These are phyloP conservation scores for Lineus longissimus DNA, from an alignment of 1,140 invertebrate species.

Conservation along the genomic window DNA sequence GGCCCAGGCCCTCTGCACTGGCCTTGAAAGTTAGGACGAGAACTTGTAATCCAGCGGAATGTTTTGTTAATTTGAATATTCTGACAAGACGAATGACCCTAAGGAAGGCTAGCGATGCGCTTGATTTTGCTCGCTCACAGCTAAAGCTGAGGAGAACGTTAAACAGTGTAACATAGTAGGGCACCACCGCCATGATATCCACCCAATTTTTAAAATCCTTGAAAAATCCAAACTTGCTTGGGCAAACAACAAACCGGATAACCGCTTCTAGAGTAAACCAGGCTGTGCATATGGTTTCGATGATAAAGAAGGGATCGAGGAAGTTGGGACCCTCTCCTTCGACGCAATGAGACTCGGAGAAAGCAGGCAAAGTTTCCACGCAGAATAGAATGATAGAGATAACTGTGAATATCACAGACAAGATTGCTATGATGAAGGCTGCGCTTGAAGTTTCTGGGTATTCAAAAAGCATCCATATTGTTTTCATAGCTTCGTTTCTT, in stretches of 20 bases:
- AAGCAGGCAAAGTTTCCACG: slow-evolving; percentile 45
- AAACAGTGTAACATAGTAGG: slow-evolving; percentile 56
- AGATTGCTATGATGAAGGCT: slow-evolving; percentile 47
- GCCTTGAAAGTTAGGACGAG: slow-evolving; percentile 56
- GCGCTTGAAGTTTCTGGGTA: slow-evolving; percentile 48
- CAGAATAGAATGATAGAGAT: slow-evolving; percentile 52
- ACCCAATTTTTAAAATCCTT: slow-evolving; percentile 58
- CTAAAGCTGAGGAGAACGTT: slow-evolving; percentile 46
- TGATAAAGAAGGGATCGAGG: slow-evolving; percentile 45
- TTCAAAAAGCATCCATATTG: slow-evolving; percentile 53
- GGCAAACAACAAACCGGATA: slow-evolving; percentile 51
- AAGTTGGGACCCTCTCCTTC: slow-evolving; percentile 34
- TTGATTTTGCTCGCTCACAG: slow-evolving; percentile 51
- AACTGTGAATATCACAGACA: slow-evolving; percentile 50
- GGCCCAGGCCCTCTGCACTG: slow-evolving; percentile 45
- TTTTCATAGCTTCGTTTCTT: slow-evolving; percentile 36
- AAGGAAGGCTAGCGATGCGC: slow-evolving; percentile 47
- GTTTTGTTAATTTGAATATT: slow-evolving; percentile 54
- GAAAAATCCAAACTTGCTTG: slow-evolving; percentile 53
- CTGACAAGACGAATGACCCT: slow-evolving; percentile 48
- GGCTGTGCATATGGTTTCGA: slow-evolving; percentile 53
- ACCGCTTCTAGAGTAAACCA: slow-evolving; percentile 58
- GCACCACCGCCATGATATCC: slow-evolving; percentile 56
- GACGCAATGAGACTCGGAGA: slow-evolving; percentile 31
- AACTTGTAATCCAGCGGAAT: slow-evolving; percentile 57